Evolutionary conservation across 2,797 vertebrate genomes (phyloP).

Genomic region (Sebastes matsubarae): DNA sequence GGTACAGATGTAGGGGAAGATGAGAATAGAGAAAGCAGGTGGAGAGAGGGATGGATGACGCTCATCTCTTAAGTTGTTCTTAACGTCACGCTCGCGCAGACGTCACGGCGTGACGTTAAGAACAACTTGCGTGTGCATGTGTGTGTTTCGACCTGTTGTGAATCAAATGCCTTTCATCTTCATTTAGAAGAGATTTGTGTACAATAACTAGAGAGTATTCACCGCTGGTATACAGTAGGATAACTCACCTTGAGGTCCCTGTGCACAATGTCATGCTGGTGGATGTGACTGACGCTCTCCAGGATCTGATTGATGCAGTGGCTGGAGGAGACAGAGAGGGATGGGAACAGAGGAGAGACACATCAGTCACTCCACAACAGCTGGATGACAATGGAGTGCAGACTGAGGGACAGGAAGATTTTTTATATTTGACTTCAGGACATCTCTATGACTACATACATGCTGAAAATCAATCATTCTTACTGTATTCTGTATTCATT

Average conservation of each 20-base stretch:
- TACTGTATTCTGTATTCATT: too few relatives aligned
- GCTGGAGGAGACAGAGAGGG: constrained; percentile 77
- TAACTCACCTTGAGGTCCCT: constrained; percentile 96
- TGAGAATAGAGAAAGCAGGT: constrained; percentile 29
- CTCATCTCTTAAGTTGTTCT: constrained; percentile 41
- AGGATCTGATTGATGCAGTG: constrained; percentile 99
- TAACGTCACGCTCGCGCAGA: constrained; percentile 26
- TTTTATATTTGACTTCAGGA: not conserved
- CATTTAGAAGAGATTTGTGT: not conserved
- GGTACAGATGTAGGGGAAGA: not conserved
- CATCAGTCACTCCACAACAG: constrained; percentile 15
- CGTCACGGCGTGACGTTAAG: constrained; percentile 17
- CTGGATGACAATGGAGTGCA: not conserved
- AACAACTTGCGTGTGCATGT: not conserved
- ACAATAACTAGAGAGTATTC: not conserved
- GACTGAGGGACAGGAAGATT: not conserved
- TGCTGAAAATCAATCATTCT: too few relatives aligned
- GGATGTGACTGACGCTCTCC: constrained; percentile 98
- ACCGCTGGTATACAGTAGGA: not conserved
- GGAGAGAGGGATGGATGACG: constrained; percentile 47
- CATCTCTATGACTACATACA: too few relatives aligned
- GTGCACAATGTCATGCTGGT: constrained; percentile 99
- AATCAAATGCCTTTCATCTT: not conserved
- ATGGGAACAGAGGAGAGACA: constrained; percentile 23
- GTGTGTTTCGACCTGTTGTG: constrained; percentile 7